These are phyloP conservation scores for Metopolophium dirhodum DNA, from an alignment of 1,140 invertebrate genomes.

Conservation along the genomic window DNA sequence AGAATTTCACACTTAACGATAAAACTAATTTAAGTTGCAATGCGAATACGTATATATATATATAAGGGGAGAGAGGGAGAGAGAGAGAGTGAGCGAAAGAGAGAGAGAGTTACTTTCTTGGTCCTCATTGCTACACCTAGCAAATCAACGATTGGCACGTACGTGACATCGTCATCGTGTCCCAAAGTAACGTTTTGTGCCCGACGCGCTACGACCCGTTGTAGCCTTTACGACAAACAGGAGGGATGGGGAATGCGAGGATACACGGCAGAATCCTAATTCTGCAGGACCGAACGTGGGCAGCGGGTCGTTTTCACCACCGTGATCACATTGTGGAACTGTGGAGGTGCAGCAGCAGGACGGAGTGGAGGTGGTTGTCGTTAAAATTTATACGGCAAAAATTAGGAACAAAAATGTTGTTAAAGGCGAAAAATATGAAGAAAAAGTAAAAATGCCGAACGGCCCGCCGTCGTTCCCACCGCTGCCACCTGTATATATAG, in stretches of 20 bases:
- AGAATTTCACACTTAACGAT: background rate
- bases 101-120: background rate
- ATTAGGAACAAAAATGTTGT: conserved; percentile 2
- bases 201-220: background rate
- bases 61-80: background rate
- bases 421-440: background rate
- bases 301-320: background rate
- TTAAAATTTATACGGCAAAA: conserved; percentile 5
- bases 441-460: background rate
- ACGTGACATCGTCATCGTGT: background rate
- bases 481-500: background rate
- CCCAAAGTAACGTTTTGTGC: background rate
- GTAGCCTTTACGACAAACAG: background rate
- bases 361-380: background rate
- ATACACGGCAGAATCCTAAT: conserved; percentile 15
- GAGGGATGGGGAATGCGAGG: background rate
- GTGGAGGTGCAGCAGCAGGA: background rate
- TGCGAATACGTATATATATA: too few relatives aligned
- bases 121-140: background rate
- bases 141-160: background rate
- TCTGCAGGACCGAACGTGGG: background rate
- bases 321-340: background rate
- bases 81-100: too few relatives aligned
- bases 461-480: background rate
- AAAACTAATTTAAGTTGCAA: background rate